Conservation (phyloP, 1,140 invertebrate species). For the Leguminivora glycinivorella region DNA sequence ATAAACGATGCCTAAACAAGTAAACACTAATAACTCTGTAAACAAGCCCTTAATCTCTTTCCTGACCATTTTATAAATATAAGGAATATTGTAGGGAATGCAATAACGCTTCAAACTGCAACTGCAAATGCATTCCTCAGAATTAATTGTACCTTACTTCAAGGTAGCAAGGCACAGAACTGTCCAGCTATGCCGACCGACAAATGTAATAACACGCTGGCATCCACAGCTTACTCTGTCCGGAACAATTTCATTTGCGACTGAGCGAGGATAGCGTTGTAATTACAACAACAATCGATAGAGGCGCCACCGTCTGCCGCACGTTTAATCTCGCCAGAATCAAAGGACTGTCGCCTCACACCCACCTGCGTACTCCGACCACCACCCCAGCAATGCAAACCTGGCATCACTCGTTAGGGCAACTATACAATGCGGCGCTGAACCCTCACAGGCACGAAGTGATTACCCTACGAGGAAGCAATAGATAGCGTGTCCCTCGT, state of each 20-base stretch:
- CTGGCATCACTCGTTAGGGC: conserved; percentile 33
- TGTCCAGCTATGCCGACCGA: conserved; percentile 38
- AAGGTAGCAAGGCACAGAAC: conserved; percentile 47
- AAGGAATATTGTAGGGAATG: conserved; percentile 5
- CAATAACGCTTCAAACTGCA: conserved; percentile 26
- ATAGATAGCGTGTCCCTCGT: conserved; percentile 40
- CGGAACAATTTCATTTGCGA: conserved; percentile 79
- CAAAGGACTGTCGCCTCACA: conserved; percentile 77
- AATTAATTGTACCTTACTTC: conserved; percentile 25
- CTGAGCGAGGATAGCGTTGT: conserved; percentile 77
- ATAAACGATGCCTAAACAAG: no score
- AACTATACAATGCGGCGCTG: conserved; percentile 45
- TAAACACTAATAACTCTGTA: neutral
- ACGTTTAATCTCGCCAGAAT: conserved; percentile 78
- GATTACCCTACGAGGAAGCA: conserved; percentile 33
- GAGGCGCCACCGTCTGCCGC: conserved; percentile 78
- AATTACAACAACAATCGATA: conserved; percentile 79
- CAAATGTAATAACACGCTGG: conserved; percentile 67
- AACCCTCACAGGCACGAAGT: neutral
- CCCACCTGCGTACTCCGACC: conserved; percentile 57
- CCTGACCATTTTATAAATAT: neutral
- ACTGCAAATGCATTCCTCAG: neutral
- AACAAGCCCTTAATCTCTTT: neutral
- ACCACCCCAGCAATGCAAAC: conserved; percentile 43
- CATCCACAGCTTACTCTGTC: conserved; percentile 71